A percentile compares a stretch with the other conserved stretches of the same genome.
phyloP scores from a whole-genome alignment of 2,797 vertebrate genomes.

The Vespertilio murinus region DNA sequence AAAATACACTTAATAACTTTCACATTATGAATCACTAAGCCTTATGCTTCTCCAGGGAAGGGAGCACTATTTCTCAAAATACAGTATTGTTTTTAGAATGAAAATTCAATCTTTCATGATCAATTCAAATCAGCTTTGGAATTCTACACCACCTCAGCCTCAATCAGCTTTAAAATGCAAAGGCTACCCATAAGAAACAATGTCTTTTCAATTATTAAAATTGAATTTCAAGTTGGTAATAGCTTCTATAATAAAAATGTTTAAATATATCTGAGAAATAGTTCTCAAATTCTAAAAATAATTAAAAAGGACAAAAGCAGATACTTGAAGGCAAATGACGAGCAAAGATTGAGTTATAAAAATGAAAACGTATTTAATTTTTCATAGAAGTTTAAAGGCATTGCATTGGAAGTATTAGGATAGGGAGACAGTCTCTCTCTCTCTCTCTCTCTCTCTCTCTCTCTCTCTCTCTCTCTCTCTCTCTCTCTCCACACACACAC shows the following conservation, averaged over 20 bases:
- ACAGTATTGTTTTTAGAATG: conserved; percentile 74
- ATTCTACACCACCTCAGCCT: conserved; percentile 38
- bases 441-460: neutral
- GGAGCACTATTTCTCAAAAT: conserved; percentile 68
- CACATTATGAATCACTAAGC: conserved; percentile 70
- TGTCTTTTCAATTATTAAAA: conserved; percentile 74
- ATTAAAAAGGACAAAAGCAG: conserved; percentile 63
- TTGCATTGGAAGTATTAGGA: neutral
- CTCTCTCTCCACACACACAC: neutral
- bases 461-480: neutral
- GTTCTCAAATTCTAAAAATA: conserved; percentile 61
- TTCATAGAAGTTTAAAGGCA: conserved; percentile 13
- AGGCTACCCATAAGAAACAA: conserved; percentile 65
- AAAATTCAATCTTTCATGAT: conserved; percentile 71
- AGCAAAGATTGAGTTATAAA: conserved; percentile 50
- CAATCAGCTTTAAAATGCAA: conserved; percentile 64
- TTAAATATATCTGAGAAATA: conserved; percentile 57
- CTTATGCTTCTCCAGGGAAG: conserved; percentile 68
- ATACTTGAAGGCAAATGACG: conserved; percentile 33
- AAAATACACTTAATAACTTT: conserved; percentile 63
- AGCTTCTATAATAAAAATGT: conserved; percentile 59
- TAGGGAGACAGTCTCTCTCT: neutral
- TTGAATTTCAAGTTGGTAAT: conserved; percentile 61
- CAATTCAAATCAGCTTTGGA: conserved; percentile 67
- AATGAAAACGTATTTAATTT: conserved; percentile 60